These are phyloP conservation scores for Struthidea cinerea DNA, from an alignment of 2,113 vertebrate species.

Conservation along the genomic window DNA sequence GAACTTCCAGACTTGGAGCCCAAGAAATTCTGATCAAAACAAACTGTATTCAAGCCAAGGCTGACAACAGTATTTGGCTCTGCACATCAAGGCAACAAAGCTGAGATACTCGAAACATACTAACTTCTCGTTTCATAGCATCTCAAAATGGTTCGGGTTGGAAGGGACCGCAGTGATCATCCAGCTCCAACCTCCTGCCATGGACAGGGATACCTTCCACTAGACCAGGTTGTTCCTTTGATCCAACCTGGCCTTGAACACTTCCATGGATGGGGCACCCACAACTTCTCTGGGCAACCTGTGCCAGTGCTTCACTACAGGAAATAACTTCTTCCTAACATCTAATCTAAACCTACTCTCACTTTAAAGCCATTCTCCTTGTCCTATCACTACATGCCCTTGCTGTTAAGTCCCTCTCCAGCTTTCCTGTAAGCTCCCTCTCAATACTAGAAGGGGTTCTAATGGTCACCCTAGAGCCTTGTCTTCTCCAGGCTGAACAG, in stretches of 20 bases:
- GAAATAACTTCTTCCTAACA: neutral
- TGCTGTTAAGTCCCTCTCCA: neutral
- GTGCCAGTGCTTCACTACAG: too few relatives aligned
- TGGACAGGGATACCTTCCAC: neutral
- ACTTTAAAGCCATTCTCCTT: neutral
- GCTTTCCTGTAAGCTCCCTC: neutral
- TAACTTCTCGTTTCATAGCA: neutral
- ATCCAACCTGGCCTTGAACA: neutral
- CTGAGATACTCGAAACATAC: accelerated
- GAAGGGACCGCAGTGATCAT: neutral
- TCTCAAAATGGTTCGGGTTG: neutral
- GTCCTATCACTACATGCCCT: neutral
- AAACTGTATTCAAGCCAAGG: neutral
- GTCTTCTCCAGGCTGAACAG: neutral
- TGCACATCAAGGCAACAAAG: neutral
- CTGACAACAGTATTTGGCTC: neutral
- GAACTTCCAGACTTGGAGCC: neutral
- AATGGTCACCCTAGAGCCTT: neutral
- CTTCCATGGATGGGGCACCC: neutral
- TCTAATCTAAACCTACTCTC: neutral
- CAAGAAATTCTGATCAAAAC: neutral
- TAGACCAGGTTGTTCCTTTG: neutral
- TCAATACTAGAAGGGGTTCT: neutral
- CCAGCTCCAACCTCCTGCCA: neutral
- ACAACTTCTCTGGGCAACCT: neutral